A percentile compares a stretch with the other conserved stretches of the same genome.
Evolutionary conservation across 1,140 invertebrate genomes (phyloP).

Genomic region (Dryas iulia): DNA sequence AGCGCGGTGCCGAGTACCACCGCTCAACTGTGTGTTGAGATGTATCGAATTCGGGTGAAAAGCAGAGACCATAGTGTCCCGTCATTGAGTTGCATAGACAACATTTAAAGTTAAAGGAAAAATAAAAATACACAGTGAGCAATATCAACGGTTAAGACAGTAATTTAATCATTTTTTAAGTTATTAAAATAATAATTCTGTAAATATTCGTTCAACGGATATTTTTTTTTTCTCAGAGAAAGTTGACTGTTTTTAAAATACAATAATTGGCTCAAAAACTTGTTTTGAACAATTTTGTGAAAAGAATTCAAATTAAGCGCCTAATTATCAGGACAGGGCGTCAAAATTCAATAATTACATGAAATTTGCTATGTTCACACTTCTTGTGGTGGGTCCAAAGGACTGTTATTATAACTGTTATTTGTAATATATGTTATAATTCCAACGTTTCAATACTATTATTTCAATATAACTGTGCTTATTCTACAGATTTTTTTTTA

Average conservation of each 20-base stretch:
- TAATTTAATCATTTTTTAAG: too few relatives aligned
- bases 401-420: neutral
- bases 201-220: neutral
- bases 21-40: too few relatives aligned
- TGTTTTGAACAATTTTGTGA: neutral
- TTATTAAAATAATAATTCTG: neutral
- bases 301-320: slow-evolving; percentile 3
- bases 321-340: neutral
- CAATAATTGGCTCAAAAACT: neutral
- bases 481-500: too few relatives aligned
- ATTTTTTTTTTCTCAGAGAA: neutral
- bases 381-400: neutral
- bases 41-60: too few relatives aligned
- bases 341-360: slow-evolving; percentile 2
- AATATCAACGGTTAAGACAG: neutral
- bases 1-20: too few relatives aligned
- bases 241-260: neutral
- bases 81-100: too few relatives aligned
- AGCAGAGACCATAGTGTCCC: too few relatives aligned
- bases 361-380: neutral
- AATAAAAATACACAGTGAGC: too few relatives aligned
- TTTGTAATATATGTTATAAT: too few relatives aligned
- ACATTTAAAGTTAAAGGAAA: too few relatives aligned
- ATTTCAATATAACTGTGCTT: too few relatives aligned
- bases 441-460: neutral